Conservation (phyloP, 2,113 vertebrate species). For the Labeo catla region DNA sequence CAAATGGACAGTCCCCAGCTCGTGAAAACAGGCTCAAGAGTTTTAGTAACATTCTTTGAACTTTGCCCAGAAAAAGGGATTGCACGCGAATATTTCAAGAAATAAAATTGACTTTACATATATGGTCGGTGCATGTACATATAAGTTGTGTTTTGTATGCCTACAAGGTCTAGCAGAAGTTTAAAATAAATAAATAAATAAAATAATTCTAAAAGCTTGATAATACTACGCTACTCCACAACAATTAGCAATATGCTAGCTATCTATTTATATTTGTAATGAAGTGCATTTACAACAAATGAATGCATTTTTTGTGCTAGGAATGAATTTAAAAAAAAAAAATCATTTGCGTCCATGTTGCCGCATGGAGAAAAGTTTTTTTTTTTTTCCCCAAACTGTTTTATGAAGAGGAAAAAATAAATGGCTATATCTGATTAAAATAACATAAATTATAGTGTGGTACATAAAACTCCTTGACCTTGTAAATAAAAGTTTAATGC, state of each 20-base stretch:
- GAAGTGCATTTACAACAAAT: not conserved
- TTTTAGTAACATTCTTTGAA: not conserved
- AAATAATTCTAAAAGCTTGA: not conserved
- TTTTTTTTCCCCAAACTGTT: too few relatives aligned
- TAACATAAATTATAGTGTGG: not conserved
- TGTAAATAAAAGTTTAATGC: not conserved
- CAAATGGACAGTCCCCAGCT: not conserved
- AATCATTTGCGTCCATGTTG: not conserved
- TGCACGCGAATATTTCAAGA: not conserved
- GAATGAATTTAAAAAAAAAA: not conserved
- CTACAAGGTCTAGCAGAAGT: not conserved
- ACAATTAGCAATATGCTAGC: not conserved
- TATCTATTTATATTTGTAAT: not conserved
- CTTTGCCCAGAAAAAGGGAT: not conserved
- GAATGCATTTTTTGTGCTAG: not conserved
- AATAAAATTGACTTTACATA: not conserved
- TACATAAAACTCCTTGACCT: not conserved
- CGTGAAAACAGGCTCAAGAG: not conserved
- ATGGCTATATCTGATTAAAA: not conserved
- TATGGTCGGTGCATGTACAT: not conserved
- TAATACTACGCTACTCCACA: not conserved
- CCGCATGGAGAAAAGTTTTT: not conserved
- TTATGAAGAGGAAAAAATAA: not conserved
- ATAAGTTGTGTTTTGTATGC: not conserved
- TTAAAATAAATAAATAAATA: too few relatives aligned